Evolutionary conservation across 2,113 vertebrate genomes (phyloP), one percentile per base, ranked within the genome.

Genomic region (Fregata magnificens): DNA sequence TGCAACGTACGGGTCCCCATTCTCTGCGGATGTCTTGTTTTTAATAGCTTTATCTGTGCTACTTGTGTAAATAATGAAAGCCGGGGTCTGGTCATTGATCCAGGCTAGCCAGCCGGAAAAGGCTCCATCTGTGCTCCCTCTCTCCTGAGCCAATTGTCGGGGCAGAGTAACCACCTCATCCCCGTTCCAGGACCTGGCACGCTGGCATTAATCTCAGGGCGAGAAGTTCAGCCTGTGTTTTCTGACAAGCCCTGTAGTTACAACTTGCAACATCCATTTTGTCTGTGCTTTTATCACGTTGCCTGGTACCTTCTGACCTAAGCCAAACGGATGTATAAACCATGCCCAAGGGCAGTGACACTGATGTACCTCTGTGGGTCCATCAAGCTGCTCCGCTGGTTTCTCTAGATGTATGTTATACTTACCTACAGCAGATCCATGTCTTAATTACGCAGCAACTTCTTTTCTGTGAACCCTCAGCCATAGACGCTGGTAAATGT

Each of bases 401-500:
- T 44, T 16, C 61, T 50, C 59, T 47, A 17, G 44, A 7, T 42
- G 2, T 6, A 2, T 2, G 6, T 53, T 28, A 21, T 2, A 15
- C 17, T 36, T 21, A 66, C 12, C 26, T 18, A 26, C 5, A 42
- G 55, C 36, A 55, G 45, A 28, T 20, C 40, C 45, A 5, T 3
- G 3, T 24, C 59, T 61, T 53, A 17, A 61, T 31, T 32, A 14
- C 63, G 18, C 38, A 38, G 67, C 66, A 16, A 34, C 66, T 26
- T 49, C 42, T 58, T 55, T 47, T 13, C 44, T 36, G 15, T 42
- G 44, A 61, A 31, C 34, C 40, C 67, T 61, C 42, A 32, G 49
- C 38, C 21, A 5, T 1, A 44, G 22, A 16, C 0, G 0, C 28
- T 3, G 22, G n/a, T 42, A 10, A 47, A 44, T 2, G 25, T 25